Percentiles rank a stretch among this genome's conserved stretches.
Evolutionary conservation across 2,113 vertebrate genomes (phyloP).

Genomic region (Vimba vimba): DNA sequence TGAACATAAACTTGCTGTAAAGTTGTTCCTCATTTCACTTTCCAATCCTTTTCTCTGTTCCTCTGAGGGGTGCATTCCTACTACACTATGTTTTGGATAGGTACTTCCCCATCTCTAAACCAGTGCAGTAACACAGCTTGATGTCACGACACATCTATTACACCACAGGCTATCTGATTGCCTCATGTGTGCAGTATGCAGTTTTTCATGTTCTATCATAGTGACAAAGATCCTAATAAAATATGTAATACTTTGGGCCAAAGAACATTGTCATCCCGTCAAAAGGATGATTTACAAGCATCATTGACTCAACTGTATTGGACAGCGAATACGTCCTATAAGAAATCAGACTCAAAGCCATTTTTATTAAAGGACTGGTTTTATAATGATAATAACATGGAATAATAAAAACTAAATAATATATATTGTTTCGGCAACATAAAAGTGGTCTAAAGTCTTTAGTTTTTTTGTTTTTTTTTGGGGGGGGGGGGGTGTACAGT

Average conservation of each 20-base stretch:
- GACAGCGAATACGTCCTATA: too few relatives aligned
- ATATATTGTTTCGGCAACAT: too few relatives aligned
- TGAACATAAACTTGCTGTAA: neutral
- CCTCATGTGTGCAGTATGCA: neutral
- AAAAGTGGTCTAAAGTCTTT: too few relatives aligned
- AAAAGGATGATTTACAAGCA: neutral
- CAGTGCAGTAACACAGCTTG: neutral
- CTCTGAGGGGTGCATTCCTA: slow-evolving; percentile 27
- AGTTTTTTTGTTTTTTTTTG: too few relatives aligned
- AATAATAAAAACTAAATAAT: neutral
- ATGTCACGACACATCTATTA: neutral
- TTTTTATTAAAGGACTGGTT: neutral
- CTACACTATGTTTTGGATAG: neutral
- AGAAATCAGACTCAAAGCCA: neutral
- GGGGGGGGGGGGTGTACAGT: too few relatives aligned
- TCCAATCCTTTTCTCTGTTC: slow-evolving; percentile 21
- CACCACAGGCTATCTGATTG: neutral
- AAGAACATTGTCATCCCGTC: neutral
- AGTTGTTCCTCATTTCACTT: slow-evolving; percentile 25
- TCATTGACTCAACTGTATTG: neutral
- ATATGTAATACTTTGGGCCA: neutral
- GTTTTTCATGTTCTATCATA: neutral
- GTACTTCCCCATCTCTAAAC: neutral
- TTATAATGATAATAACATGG: neutral
- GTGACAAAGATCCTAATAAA: neutral